Conservation (phyloP, 2,113 vertebrate species). For the Hassar affinis region DNA sequence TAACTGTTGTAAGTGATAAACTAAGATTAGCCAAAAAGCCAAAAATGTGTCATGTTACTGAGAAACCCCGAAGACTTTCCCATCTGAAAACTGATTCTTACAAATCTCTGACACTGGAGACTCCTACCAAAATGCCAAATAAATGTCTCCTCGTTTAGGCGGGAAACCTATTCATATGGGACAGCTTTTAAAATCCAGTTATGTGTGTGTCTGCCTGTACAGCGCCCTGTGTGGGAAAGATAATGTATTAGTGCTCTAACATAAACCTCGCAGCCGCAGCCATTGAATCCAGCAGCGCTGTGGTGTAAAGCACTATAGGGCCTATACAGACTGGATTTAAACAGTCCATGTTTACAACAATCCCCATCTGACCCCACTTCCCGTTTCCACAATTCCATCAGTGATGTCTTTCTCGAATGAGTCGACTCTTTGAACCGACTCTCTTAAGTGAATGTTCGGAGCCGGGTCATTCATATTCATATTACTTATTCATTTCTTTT, state of each 20-base stretch:
- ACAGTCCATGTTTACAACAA: neutral
- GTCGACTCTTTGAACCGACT: neutral
- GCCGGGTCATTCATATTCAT: too few species aligned
- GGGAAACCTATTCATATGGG: neutral
- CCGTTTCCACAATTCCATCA: neutral
- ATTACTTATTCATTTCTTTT: too few species aligned
- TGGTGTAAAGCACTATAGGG: neutral
- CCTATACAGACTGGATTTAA: neutral
- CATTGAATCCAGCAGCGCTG: neutral
- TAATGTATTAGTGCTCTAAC: neutral
- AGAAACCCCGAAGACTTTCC: neutral
- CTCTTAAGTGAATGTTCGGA: too few species aligned
- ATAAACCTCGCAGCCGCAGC: neutral
- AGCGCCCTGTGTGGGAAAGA: neutral
- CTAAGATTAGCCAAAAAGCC: neutral
- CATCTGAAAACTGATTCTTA: neutral
- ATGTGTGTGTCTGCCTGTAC: neutral
- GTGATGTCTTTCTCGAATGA: neutral
- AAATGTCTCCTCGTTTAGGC: too few species aligned
- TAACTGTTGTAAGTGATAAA: neutral
- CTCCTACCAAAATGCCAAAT: neutral
- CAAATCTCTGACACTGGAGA: neutral
- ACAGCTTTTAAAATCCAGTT: neutral
- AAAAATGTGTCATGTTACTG: neutral
- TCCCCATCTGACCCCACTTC: neutral